These are phyloP conservation scores for Chamaetylas fuelleborni DNA, from an alignment of 2,113 vertebrate species.

Conservation along the genomic window DNA sequence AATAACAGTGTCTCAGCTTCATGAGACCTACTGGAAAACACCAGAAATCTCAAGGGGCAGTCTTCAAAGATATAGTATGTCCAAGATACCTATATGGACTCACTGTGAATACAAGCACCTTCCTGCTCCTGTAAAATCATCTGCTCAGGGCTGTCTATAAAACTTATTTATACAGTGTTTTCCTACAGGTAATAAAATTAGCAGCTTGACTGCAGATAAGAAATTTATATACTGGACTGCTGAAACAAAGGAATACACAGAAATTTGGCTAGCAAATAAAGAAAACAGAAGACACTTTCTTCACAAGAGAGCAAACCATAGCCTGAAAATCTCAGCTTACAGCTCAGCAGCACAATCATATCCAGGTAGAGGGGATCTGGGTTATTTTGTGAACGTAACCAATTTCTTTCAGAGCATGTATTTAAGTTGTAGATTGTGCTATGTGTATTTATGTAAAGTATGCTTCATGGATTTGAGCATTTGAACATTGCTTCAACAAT, in stretches of 20 bases:
- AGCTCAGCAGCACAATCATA: conserved; percentile 55
- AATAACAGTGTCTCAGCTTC: background rate
- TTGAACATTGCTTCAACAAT: background rate
- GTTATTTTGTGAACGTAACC: background rate
- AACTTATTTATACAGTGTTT: background rate
- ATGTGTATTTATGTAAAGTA: background rate
- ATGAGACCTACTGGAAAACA: background rate
- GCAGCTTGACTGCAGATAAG: conserved; percentile 66
- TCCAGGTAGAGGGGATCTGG: conserved; percentile 63
- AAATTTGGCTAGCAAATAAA: conserved; percentile 63
- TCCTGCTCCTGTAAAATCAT: background rate
- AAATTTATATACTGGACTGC: conserved; percentile 70
- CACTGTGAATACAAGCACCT: background rate
- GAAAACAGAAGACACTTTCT: background rate
- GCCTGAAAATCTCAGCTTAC: conserved; percentile 53
- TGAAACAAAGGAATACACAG: background rate
- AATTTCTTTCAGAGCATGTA: background rate
- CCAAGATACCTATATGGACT: background rate
- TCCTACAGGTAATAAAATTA: conserved; percentile 45
- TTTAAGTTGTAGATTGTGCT: background rate
- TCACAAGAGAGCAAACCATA: background rate
- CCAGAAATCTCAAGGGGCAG: background rate
- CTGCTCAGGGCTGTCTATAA: background rate
- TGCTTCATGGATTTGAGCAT: background rate
- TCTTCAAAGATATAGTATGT: background rate